These are phyloP conservation scores for Euborellia annulipes DNA, from an alignment of 1,140 invertebrate species.

Conservation along the genomic window DNA sequence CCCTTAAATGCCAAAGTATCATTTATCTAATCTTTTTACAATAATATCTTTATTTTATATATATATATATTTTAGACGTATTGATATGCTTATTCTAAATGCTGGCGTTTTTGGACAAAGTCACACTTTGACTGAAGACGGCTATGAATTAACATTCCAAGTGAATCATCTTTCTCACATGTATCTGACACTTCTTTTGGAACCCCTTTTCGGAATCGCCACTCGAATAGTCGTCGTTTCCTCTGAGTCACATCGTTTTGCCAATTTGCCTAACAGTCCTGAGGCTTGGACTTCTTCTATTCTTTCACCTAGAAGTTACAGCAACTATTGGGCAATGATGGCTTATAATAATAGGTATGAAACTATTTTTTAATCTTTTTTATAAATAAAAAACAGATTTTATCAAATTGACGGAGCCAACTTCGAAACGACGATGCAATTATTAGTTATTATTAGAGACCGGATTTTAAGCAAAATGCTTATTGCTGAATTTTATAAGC, in stretches of 20 bases:
- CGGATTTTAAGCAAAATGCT: too few species aligned
- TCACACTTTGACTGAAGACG: constrained; percentile 64
- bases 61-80: constrained; percentile 49
- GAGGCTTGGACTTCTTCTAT: constrained; percentile 39
- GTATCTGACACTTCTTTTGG: constrained; percentile 62
- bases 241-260: constrained; percentile 79
- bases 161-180: constrained; percentile 69
- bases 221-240: constrained; percentile 72
- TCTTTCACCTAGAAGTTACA: constrained; percentile 33
- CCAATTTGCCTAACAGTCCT: constrained; percentile 34
- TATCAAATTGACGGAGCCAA: too few species aligned
- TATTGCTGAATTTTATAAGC: too few species aligned
- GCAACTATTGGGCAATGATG: constrained; percentile 57
- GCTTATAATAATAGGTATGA: constrained; percentile 69
- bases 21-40: too few species aligned
- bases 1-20: too few species aligned
- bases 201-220: constrained; percentile 41
- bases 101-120: constrained; percentile 74
- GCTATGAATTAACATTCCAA: constrained; percentile 78
- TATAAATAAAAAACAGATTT: too few species aligned
- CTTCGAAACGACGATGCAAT: too few species aligned
- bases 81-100: constrained; percentile 82
- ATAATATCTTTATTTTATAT: too few species aligned
- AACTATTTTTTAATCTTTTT: too few species aligned
- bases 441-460: too few species aligned